phyloP scores from a whole-genome alignment of 2,888 invertebrate species.

The Drosophila trichaetosa region DNA sequence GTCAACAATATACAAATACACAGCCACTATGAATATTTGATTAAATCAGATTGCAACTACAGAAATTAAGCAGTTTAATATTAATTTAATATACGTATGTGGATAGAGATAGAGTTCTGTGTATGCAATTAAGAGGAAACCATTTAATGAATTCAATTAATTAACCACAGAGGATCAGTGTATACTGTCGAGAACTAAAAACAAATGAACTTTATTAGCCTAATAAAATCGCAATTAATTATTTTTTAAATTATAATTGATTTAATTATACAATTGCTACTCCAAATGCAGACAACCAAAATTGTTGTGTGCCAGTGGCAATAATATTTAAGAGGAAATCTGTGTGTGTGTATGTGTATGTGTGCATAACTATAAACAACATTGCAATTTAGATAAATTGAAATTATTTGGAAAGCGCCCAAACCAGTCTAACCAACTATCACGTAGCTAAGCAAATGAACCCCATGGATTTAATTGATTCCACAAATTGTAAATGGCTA shows the following conservation, averaged over 20 bases:
- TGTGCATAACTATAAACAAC: constrained; percentile 22
- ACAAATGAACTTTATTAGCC: constrained; percentile 52
- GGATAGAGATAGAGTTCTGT: constrained; percentile 41
- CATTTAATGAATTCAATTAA: constrained; percentile 54
- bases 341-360: constrained; percentile 1
- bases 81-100: constrained; percentile 10
- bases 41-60: constrained; percentile 52
- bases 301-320: constrained; percentile 18
- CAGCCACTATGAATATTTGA: constrained; percentile 48
- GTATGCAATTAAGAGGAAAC: constrained; percentile 25
- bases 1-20: constrained; percentile 35
- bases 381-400: constrained; percentile 74
- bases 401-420: constrained; percentile 55
- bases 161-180: constrained; percentile 22
- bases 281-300: constrained; percentile 14
- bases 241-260: constrained; percentile 9
- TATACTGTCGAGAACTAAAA: constrained; percentile 20
- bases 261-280: constrained; percentile 25
- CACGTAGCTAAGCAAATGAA: constrained; percentile 71
- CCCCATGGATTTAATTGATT: constrained; percentile 39
- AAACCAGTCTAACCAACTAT: constrained; percentile 40
- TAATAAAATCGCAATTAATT: constrained; percentile 45
- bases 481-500: constrained; percentile 58
- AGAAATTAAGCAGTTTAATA: constrained; percentile 15
- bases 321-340: constrained; percentile 20